Base-by-base conservation (phyloP, 92 coral and sea anemone genomes). In the Porites evermanni region DNA sequence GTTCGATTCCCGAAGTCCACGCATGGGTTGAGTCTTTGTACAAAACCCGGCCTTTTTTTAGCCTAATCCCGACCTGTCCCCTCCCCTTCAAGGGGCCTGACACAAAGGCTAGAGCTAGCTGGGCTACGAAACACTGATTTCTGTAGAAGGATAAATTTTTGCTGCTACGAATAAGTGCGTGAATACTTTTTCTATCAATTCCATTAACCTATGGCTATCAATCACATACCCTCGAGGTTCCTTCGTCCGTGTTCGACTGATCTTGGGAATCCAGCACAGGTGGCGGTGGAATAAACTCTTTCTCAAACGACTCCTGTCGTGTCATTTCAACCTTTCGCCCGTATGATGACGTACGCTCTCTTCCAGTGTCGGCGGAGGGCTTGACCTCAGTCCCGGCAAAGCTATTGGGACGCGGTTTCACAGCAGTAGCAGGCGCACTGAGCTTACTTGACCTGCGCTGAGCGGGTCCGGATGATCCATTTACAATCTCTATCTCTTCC, bases 251-350 rank as follows among this genome's bases (percentile, higher is more conserved):
- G 86, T 54, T 71, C 80, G 74, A 73, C 38, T 83, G 65, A 13
- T 87, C 86, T 68, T 73, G 86, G 29, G 88, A 75, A 13, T 94
- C 95, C 70, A 74, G 58, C 50, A 92, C 53, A 12, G 94, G 95
- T 52, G 98, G 95, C 0, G 98, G 98, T 8, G 95, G 98, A 4
- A 89, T 89, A 73, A 92, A 89, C 29, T 91, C 91, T 51, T 24
- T 65, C 7, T 90, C 92, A 70, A 87, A 81, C 13, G 97, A 80
- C 78, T 26, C 71, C 6, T 38, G 47, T 4, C 47, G 7, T 38
- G 47, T 38, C 47, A 38, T 38, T 38, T 38, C 47, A 38, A 0
- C 47, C 47, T 38, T 38, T 4, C 47, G 47, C 3, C 77, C 91
- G 18, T 83, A 58, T 54, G 89, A 84, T 56, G 69, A 65, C 66